Conservation (phyloP, 92 coral and sea anemone species). For the Blastomussa wellsi region DNA sequence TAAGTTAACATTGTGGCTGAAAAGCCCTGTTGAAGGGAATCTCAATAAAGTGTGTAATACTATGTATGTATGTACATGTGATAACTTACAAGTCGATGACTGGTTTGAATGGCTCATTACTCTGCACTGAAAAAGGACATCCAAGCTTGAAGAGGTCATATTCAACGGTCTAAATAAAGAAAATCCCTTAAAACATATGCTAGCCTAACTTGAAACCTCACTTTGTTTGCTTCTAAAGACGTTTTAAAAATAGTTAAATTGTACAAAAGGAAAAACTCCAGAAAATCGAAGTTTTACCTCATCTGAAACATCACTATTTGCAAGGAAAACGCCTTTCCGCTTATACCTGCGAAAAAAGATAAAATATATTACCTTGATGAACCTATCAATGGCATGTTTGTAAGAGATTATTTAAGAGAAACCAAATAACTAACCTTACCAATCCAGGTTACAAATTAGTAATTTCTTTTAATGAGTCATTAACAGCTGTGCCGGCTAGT, state of each 20-base stretch:
- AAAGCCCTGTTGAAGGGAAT: no score
- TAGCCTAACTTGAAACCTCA: no score
- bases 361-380: background rate
- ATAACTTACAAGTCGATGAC: constrained; percentile 72
- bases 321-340: background rate
- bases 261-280: background rate
- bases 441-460: background rate
- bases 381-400: background rate
- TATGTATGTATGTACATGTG: no score
- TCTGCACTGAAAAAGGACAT: constrained; percentile 71
- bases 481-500: no score
- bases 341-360: background rate
- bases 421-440: background rate
- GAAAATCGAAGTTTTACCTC: background rate
- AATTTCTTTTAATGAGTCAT: no score
- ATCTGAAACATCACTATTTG: constrained; percentile 6
- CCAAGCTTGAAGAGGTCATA: constrained; percentile 67
- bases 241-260: background rate
- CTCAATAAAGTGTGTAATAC: no score
- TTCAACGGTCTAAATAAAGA: constrained; percentile 54
- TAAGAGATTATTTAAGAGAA: background rate
- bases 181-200: no score
- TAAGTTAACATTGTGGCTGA: no score
- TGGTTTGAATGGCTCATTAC: constrained; percentile 71
- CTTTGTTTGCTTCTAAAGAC: background rate